A percentile compares a stretch with the other conserved stretches of the same genome.
phyloP scores from a whole-genome alignment of 1,140 invertebrate genomes.

The Wasmannia auropunctata region DNA sequence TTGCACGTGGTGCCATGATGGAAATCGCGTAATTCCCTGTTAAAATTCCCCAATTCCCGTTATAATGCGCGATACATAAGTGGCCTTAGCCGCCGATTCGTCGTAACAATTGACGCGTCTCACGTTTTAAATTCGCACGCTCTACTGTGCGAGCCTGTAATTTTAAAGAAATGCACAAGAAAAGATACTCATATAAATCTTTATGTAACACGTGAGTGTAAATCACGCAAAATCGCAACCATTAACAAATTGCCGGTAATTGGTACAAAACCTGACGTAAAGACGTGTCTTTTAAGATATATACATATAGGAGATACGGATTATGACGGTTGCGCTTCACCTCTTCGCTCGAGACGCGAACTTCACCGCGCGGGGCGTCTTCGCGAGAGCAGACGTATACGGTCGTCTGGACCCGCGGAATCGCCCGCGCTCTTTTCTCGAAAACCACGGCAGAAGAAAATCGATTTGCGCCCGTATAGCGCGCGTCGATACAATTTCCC shows the following conservation, averaged over 20 bases:
- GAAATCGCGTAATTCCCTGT: background rate
- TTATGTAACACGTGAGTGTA: background rate
- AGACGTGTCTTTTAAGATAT: background rate
- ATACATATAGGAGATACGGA: background rate
- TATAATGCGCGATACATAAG: background rate
- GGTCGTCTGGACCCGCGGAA: background rate
- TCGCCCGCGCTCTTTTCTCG: conserved; percentile 4
- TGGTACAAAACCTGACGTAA: background rate
- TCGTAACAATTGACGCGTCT: background rate
- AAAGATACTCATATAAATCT: background rate
- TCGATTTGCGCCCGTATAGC: conserved; percentile 65
- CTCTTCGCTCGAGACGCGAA: background rate
- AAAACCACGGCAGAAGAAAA: conserved; percentile 52
- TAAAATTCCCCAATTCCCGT: background rate
- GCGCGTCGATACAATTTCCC: conserved; percentile 70
- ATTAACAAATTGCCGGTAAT: background rate
- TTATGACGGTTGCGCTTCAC: background rate
- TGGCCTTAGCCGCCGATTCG: background rate
- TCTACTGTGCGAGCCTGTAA: background rate
- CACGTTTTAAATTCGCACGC: background rate
- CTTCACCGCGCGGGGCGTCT: background rate
- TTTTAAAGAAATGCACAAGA: background rate
- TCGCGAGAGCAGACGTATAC: background rate
- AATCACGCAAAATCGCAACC: background rate
- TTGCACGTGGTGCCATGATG: background rate